Conservation (phyloP, 2,113 vertebrate species). For the Typhlomys cinereus region DNA sequence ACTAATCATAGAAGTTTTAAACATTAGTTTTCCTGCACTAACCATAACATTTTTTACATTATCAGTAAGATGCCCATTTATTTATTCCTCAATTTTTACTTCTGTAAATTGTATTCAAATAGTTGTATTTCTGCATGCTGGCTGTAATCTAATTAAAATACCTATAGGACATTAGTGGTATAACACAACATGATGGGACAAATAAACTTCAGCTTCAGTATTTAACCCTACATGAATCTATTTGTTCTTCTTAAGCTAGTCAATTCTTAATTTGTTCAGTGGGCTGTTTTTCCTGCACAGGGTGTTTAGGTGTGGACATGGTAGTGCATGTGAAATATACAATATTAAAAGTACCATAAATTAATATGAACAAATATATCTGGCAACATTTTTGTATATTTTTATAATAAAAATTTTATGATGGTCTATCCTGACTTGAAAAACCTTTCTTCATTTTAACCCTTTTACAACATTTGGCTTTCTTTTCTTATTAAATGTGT, state of each 20-base stretch:
- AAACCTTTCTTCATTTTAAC: background rate
- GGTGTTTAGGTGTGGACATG: background rate
- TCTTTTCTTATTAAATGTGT: background rate
- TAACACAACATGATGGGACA: background rate
- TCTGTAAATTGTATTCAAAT: background rate
- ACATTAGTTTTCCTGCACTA: background rate
- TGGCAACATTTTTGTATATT: too few relatives aligned
- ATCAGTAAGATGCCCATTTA: background rate
- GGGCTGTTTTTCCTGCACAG: background rate
- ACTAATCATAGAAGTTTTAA: background rate
- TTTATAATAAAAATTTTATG: background rate
- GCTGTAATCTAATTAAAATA: background rate
- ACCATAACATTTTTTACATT: background rate
- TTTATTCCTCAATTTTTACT: background rate
- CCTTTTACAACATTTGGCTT: background rate
- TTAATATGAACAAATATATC: background rate
- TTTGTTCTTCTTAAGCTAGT: background rate
- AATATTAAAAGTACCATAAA: background rate
- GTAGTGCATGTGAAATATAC: background rate
- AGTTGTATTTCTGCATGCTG: background rate
- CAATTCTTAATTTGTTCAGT: background rate
- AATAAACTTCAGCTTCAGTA: background rate
- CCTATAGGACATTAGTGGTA: background rate
- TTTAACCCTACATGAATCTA: background rate
- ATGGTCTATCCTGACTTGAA: background rate